Conservation (phyloP, 1,140 invertebrate genomes). For the Nylanderia fulva region DNA sequence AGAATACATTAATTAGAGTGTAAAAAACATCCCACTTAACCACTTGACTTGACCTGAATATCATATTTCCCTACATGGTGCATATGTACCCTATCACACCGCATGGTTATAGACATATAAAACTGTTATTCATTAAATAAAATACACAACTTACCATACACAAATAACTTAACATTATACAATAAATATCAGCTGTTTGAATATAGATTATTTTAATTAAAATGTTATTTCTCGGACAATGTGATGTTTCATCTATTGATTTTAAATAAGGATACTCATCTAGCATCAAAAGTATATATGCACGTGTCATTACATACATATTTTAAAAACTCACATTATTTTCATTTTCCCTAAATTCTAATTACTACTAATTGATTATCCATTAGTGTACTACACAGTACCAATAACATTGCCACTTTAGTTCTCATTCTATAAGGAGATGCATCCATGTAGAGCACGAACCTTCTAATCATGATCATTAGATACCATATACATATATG, state of each 20-base stretch:
- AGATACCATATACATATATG: slow-evolving; percentile 54
- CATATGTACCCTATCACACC: slow-evolving; percentile 29
- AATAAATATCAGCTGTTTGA: slow-evolving; percentile 19
- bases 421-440: slow-evolving; percentile 44
- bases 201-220: slow-evolving; percentile 30
- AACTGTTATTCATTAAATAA: slow-evolving; percentile 6
- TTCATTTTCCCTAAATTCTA: slow-evolving; percentile 6
- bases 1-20: slow-evolving; percentile 46
- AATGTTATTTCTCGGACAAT: slow-evolving; percentile 17
- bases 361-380: slow-evolving; percentile 13
- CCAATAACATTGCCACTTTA: slow-evolving; percentile 19
- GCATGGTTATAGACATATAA: slow-evolving; percentile 63
- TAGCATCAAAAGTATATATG: not conserved
- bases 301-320: not conserved
- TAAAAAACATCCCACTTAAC: slow-evolving; percentile 47
- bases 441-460: slow-evolving; percentile 59
- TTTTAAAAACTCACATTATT: not conserved
- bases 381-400: slow-evolving; percentile 29
- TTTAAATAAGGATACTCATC: not conserved
- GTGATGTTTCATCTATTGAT: slow-evolving; percentile 4
- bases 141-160: not conserved
- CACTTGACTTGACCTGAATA: slow-evolving; percentile 47
- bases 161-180: not conserved
- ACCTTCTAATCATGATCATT: slow-evolving; percentile 58
- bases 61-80: slow-evolving; percentile 38